Evolutionary conservation across 2,113 vertebrate genomes (phyloP).

Genomic region (Chaetops frenatus): DNA sequence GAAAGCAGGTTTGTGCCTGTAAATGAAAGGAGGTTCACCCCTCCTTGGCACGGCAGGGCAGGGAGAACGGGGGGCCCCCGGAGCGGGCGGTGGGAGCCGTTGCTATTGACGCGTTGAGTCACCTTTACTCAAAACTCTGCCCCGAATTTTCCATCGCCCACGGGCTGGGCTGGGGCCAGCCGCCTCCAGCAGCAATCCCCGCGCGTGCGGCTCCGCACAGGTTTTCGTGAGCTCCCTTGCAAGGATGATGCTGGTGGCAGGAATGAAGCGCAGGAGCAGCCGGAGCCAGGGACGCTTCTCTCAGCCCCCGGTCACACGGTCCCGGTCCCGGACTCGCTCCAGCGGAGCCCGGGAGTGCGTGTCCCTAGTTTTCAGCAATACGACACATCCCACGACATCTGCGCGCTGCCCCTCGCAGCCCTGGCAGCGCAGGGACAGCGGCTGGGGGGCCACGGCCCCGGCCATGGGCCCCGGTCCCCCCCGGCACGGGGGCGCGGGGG

Average conservation of each 20-base stretch:
- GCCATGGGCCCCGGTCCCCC: rapidly evolving
- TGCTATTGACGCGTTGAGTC: neutral
- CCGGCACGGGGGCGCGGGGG: neutral
- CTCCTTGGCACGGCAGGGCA: neutral
- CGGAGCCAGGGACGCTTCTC: neutral
- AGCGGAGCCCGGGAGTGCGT: neutral
- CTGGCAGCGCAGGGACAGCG: neutral
- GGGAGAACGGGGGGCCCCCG: neutral
- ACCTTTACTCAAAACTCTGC: neutral
- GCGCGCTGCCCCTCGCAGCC: neutral
- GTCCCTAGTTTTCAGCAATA: neutral
- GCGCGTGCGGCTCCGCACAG: neutral
- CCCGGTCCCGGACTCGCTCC: neutral
- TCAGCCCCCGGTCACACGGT: neutral
- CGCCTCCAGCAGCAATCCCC: neutral
- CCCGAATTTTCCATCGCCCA: neutral
- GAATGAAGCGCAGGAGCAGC: neutral
- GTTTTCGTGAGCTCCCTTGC: neutral
- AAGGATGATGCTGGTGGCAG: rapidly evolving
- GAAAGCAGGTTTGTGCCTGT: neutral
- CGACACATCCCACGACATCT: neutral
- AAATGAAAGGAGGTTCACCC: neutral
- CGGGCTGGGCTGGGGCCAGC: constrained; percentile 6
- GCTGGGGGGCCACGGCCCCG: neutral
- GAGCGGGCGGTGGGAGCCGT: neutral